Evolutionary conservation across 2,888 invertebrate genomes (phyloP), one percentile per base, ranked within the genome.

Genomic region (Eledona agricola): DNA sequence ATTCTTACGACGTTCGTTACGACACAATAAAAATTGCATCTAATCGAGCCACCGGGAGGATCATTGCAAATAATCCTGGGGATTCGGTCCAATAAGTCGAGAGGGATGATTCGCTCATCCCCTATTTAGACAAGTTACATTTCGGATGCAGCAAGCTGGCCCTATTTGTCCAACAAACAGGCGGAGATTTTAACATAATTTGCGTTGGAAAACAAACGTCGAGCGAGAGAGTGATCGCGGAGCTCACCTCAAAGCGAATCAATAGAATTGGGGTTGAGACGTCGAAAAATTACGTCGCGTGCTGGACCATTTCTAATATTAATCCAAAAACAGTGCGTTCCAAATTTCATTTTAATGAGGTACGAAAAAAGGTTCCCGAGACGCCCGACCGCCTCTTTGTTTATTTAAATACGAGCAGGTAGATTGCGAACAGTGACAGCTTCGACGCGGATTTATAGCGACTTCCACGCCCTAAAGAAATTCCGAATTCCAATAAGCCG

Each of bases 121-220:
- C 26, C 25, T 25, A 46, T 46, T 35, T 35, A 19, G 46, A 26
- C 12, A 7, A 45, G 23, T 46, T 34, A 28, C 34, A 26, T 35
- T 47, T 12, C 15, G 37, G 47, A 29, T 20, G 46, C 46, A 51
- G 53, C 43, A 52, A 51, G 42, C 34, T 37, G 23, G 29, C 29
- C 38, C 28, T 54, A 45, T 49, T 51, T 54, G 34, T 34, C 40
- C 31, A 29, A 35, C 42, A 56, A 52, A 56, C 47, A 56, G 40
- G 40, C 28, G 20, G 29, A 26, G 46, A 29, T 40, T 50, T 53
- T 50, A 54, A 38, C 46, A 50, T 38, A 51, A 53, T 51, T 54
- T 37, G 46, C 37, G 37, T 20, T 26, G 43, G 53, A 54, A 53
- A 54, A 57, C 57, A 51, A 54, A 50, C 26, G 40, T 34, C 40